Base-by-base conservation (phyloP, 2,797 vertebrate species). In the Myripristis murdjan region DNA sequence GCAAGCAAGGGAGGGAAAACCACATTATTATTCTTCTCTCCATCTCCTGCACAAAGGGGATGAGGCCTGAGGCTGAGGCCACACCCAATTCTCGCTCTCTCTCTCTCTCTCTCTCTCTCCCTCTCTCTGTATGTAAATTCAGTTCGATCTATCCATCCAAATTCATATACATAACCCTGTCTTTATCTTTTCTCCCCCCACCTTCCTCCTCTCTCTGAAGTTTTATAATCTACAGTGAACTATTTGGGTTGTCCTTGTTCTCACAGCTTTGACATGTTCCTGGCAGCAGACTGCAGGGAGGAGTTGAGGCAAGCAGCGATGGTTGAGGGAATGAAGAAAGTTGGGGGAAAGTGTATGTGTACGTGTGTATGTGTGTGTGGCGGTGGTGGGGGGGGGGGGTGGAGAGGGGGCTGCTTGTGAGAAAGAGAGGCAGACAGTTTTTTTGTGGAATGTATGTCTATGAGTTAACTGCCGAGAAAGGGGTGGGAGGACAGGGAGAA, bases 221-320 rank as follows among this genome's bases (percentile, higher is more conserved):
- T 37, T 70, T 53, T 52, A 39, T 52, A 71, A 70, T 75, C 22
- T 14, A 31, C 24, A 65, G 37, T 60, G 44, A 82, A 84, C 61
- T 63, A 58, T 77, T 78, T 70, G 46, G 65, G 43, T 65, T 35
- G 53, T 68, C 47, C 51, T 73, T 82, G 62, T 84, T 86, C 73
- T 85, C 54, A 73, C 51, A 75, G 31, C 52, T 84, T 65, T 76
- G 70, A 84, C 83, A 86, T 82, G 75, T 88, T 89, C 83, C 62
- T 86, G 83, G 71, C 77, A 82, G 54, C 55, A 55, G 48, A 16
- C 51, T 35, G 16, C 23, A 35, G 35, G 54, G 70, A 67, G 62
- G 59, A 74, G 72, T 35, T 56, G 70, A 63, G 55, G 43, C 39
- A 54, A 1, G 0, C 33, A 48, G 46, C 16, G 58, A 33, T 59